phyloP scores from a whole-genome alignment of 2,888 invertebrate genomes.

The Nematopogon swammerdamellus region DNA sequence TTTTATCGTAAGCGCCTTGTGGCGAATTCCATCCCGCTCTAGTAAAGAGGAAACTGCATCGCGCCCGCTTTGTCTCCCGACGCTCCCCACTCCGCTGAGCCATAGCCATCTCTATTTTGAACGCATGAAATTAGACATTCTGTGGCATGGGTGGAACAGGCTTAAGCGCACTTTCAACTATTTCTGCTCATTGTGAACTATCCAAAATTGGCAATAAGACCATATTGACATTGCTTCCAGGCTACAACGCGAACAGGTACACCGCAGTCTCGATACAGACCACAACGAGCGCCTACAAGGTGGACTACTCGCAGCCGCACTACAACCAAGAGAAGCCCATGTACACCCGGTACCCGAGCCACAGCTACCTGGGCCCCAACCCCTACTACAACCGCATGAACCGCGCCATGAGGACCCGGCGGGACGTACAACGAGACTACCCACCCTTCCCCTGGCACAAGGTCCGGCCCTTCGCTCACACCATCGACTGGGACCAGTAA shows the following conservation, averaged over 20 bases:
- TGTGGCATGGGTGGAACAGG: too few relatives aligned
- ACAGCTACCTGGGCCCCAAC: slow-evolving; percentile 30
- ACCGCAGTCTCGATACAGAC: slow-evolving; percentile 31
- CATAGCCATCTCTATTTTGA: too few relatives aligned
- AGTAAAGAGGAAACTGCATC: too few relatives aligned
- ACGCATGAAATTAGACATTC: too few relatives aligned
- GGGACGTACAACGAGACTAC: slow-evolving; percentile 17
- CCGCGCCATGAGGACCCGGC: slow-evolving; percentile 31
- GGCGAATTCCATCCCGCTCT: too few relatives aligned
- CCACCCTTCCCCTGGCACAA: slow-evolving; percentile 79
- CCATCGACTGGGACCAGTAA: slow-evolving; percentile 63
- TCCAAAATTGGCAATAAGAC: too few relatives aligned
- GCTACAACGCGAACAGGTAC: slow-evolving; percentile 40
- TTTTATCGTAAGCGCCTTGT: too few relatives aligned
- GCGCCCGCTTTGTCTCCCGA: too few relatives aligned
- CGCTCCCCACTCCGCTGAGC: too few relatives aligned
- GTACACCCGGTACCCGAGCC: slow-evolving; percentile 44
- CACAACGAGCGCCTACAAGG: slow-evolving; percentile 47
- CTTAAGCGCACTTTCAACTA: too few relatives aligned
- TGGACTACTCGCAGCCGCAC: slow-evolving; percentile 47
- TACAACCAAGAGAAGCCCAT: slow-evolving; percentile 40
- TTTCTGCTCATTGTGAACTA: too few relatives aligned
- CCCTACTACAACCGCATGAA: slow-evolving; percentile 43
- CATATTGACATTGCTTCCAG: too few relatives aligned
- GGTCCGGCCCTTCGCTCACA: slow-evolving; percentile 65